phyloP scores from a whole-genome alignment of 1,140 invertebrate species.

The Aphaenogaster rudis region DNA sequence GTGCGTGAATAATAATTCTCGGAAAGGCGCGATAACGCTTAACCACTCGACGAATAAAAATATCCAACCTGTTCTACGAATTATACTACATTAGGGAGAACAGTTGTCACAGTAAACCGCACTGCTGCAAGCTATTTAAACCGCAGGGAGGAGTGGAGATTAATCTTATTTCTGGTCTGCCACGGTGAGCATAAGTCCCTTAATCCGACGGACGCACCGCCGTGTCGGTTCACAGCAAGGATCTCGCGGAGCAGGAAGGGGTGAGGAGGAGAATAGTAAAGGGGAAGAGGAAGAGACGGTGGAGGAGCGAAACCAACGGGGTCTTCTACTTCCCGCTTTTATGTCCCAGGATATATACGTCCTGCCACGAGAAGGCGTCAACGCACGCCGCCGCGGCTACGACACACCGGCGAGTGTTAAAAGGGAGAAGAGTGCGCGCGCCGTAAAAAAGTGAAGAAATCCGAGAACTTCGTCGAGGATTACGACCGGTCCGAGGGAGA shows the following conservation, averaged over 20 bases:
- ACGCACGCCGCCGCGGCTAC: conserved; percentile 26
- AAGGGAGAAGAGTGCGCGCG: conserved; percentile 42
- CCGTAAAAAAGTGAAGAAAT: conserved; percentile 53
- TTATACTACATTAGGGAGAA: conserved; percentile 44
- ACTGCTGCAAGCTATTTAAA: conserved; percentile 42
- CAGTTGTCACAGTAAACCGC: conserved; percentile 55
- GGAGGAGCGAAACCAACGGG: conserved; percentile 3
- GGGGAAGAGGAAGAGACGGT: not conserved
- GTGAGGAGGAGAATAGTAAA: not conserved
- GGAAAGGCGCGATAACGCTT: not conserved
- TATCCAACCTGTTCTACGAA: conserved; percentile 27
- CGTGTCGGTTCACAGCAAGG: conserved; percentile 35
- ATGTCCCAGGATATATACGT: conserved; percentile 47
- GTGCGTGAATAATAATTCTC: not conserved
- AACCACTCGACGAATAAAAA: conserved; percentile 24
- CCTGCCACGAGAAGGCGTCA: conserved; percentile 30
- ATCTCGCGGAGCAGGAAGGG: not conserved
- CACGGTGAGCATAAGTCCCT: conserved; percentile 56
- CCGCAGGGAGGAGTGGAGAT: conserved; percentile 13
- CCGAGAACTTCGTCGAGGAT: conserved; percentile 57
- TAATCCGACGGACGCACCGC: conserved; percentile 59
- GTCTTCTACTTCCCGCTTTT: conserved; percentile 47
- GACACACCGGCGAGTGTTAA: conserved; percentile 48
- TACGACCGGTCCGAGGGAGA: conserved; percentile 47
- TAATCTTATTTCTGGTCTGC: conserved; percentile 64